Evolutionary conservation across 2,113 vertebrate species (phyloP).

Genomic region (Pleuronectes platessa): DNA sequence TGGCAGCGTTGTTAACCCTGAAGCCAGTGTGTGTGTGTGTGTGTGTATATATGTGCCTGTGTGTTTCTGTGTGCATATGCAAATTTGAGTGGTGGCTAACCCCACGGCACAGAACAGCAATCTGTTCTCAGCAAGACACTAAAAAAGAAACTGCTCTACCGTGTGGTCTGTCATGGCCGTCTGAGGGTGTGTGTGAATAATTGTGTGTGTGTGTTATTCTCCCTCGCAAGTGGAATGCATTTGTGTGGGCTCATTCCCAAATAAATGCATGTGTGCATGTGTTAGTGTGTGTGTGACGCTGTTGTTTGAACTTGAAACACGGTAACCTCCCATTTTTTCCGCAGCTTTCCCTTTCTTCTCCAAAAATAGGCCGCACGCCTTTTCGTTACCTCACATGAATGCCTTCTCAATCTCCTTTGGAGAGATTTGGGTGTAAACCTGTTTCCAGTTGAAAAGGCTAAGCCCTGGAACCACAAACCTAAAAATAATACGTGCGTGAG

Average conservation of each 20-base stretch:
- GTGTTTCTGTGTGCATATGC: conserved; percentile 11
- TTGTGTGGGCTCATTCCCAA: conserved; percentile 18
- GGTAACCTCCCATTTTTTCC: conserved; percentile 28
- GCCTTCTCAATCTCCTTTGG: conserved; percentile 70
- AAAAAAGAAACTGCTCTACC: conserved; percentile 54
- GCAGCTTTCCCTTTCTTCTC: conserved; percentile 55
- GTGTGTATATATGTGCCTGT: conserved; percentile 6
- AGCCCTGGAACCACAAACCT: conserved; percentile 62
- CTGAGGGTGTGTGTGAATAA: conserved; percentile 6
- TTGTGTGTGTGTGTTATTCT: conserved; percentile 2
- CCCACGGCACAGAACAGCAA: conserved; percentile 54
- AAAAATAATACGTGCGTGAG: conserved; percentile 66
- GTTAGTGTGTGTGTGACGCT: not conserved
- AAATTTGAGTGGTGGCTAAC: conserved; percentile 60
- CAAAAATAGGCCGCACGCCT: conserved; percentile 63
- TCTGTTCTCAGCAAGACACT: conserved; percentile 64
- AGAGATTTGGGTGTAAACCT: conserved; percentile 76
- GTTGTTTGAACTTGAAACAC: conserved; percentile 47
- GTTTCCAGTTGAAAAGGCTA: conserved; percentile 70
- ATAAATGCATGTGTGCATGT: conserved; percentile 9
- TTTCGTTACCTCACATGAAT: conserved; percentile 62
- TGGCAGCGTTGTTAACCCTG: conserved; percentile 38
- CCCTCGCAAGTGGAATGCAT: not conserved
- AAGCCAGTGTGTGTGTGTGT: conserved; percentile 12
- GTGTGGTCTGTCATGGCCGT: conserved; percentile 54